Evolutionary conservation across 2,113 vertebrate species (phyloP).

Genomic region (Hippopotamus amphibius): DNA sequence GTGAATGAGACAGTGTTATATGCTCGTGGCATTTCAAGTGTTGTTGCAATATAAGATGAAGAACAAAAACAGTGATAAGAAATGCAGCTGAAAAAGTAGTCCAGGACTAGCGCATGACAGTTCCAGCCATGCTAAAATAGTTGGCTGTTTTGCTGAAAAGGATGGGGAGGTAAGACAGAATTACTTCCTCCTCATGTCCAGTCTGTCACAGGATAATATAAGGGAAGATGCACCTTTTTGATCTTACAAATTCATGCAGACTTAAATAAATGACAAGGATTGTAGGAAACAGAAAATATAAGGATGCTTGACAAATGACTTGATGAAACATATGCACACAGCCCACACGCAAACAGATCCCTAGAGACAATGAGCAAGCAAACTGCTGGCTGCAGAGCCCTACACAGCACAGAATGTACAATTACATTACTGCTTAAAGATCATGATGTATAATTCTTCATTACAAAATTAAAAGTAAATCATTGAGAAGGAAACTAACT

Average conservation of each 20-base stretch:
- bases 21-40: neutral
- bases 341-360: constrained; percentile 54
- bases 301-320: constrained; percentile 44
- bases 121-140: neutral
- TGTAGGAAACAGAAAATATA: neutral
- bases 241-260: neutral
- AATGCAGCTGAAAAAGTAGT: neutral
- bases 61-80: neutral
- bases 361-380: constrained; percentile 60
- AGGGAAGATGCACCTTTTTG: neutral
- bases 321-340: constrained; percentile 52
- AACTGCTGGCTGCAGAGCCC: constrained; percentile 29
- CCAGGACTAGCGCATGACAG: neutral
- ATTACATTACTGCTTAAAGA: constrained; percentile 55
- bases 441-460: constrained; percentile 32
- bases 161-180: neutral
- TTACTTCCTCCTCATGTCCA: neutral
- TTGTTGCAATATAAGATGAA: neutral
- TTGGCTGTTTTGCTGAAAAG: neutral
- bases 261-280: constrained; percentile 2
- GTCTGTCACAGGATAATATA: neutral
- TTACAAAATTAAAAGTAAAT: constrained; percentile 42
- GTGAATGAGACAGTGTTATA: neutral
- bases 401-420: constrained; percentile 61
- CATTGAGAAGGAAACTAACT: constrained; percentile 17